Conservation (phyloP, 2,888 invertebrate species). For the Lysandra coridon region DNA sequence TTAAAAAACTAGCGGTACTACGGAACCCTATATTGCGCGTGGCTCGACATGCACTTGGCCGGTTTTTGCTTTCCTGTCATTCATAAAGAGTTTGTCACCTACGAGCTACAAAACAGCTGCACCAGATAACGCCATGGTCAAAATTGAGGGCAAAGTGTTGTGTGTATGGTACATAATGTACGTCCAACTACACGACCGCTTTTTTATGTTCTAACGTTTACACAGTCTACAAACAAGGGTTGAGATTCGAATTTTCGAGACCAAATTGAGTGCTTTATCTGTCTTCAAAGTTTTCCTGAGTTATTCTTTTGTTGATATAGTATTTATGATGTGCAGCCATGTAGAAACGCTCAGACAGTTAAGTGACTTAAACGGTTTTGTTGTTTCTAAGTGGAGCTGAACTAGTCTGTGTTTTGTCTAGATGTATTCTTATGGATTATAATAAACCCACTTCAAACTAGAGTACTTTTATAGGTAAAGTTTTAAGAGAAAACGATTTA, state of each 20-base stretch:
- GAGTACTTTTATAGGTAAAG: background rate
- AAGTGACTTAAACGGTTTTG: constrained; percentile 19
- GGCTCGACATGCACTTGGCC: too few relatives aligned
- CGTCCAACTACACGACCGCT: background rate
- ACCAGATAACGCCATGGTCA: background rate
- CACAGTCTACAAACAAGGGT: background rate
- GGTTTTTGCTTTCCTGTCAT: background rate
- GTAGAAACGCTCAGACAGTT: constrained; percentile 4
- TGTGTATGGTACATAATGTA: background rate
- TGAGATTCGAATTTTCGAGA: background rate
- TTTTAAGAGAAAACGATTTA: background rate
- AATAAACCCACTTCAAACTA: background rate
- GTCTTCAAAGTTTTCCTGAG: background rate
- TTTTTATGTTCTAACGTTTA: background rate
- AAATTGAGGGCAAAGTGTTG: background rate
- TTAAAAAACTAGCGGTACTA: too few relatives aligned
- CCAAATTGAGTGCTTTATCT: background rate
- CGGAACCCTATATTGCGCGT: too few relatives aligned
- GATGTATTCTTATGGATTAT: background rate
- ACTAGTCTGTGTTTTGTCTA: constrained; percentile 1
- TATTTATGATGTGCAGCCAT: constrained; percentile 8
- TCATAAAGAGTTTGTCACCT: background rate
- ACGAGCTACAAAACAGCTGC: background rate
- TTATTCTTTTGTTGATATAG: background rate
- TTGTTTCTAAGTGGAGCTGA: constrained; percentile 15